phyloP scores from a whole-genome alignment of 2,797 vertebrate species.

The Spizella passerina region DNA sequence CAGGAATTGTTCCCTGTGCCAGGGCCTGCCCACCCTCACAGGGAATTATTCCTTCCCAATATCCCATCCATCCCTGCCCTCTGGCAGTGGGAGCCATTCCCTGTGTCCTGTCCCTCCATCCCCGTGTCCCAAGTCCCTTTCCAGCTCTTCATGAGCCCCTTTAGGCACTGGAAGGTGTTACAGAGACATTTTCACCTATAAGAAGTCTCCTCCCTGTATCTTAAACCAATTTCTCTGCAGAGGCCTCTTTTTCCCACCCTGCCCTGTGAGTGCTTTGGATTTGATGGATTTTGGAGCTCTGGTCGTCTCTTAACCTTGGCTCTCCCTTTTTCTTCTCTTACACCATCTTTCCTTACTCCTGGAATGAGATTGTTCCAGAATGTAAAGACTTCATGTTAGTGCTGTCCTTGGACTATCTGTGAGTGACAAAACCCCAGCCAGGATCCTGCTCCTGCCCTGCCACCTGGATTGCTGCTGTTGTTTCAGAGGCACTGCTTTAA shows the following conservation, averaged over 20 bases:
- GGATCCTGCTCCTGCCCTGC: neutral
- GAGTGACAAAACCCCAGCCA: accelerated
- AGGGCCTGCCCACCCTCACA: accelerated
- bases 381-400: accelerated
- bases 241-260: neutral
- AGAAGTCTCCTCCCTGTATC: neutral
- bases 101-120: neutral
- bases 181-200: accelerated
- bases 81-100: neutral
- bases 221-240: neutral
- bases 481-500: neutral
- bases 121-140: neutral
- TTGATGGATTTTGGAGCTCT: neutral
- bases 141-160: neutral
- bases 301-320: neutral
- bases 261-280: neutral
- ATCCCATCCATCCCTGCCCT: accelerated
- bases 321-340: neutral
- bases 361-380: neutral
- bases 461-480: accelerated
- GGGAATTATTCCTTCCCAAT: neutral
- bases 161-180: neutral
- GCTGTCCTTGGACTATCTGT: neutral
- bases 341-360: neutral
- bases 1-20: neutral